Evolutionary conservation across 2,113 vertebrate species (phyloP), one percentile per base, ranked within the genome.

Genomic region (Dicentrarchus labrax): DNA sequence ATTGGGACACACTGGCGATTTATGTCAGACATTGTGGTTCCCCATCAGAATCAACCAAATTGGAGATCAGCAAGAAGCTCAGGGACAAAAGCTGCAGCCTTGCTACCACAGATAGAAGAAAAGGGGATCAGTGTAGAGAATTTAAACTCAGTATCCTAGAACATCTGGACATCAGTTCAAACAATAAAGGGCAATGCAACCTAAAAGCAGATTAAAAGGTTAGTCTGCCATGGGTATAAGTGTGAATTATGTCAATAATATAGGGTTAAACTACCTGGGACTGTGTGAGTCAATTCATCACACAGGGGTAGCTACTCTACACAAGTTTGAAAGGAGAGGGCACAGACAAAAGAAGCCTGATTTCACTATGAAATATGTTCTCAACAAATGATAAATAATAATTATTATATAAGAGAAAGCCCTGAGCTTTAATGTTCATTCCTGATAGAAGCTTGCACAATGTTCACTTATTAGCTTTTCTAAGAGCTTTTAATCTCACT

Each of bases 131-230:
- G 36, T 43, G 38, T 10, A 2, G 47, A 62, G n/a, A 71, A 72
- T 22, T 41, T 54, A 68, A 51, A 67, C 43, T 38, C 48, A 57
- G 60, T 36, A 17, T 39, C 62, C 54, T 69, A 47, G 60, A 89
- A 87, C 84, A 90, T 91, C 87, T 92, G 88, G 80, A 36, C 73
- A 41, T 53, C 76, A 59, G 82, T 76, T 77, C 64, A 72, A 73
- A 84, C 80, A 76, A 73, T 62, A 60, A 85, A 47, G 56, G 56
- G 16, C 82, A 84, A 86, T 84, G 57, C 53, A 76, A 70, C 76
- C 74, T 83, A 47, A 90, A 90, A 88, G 86, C 76, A 87, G 89
- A 92, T 92, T 91, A 88, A 79, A 83, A 68, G 61, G 78, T 88
- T 81, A 76, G 78, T 71, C 36, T 60, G 71, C n/a, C 66, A 41